Evolutionary conservation across 2,797 vertebrate species (phyloP), one percentile per base, ranked within the genome.

Genomic region (Heliangelus exortis): DNA sequence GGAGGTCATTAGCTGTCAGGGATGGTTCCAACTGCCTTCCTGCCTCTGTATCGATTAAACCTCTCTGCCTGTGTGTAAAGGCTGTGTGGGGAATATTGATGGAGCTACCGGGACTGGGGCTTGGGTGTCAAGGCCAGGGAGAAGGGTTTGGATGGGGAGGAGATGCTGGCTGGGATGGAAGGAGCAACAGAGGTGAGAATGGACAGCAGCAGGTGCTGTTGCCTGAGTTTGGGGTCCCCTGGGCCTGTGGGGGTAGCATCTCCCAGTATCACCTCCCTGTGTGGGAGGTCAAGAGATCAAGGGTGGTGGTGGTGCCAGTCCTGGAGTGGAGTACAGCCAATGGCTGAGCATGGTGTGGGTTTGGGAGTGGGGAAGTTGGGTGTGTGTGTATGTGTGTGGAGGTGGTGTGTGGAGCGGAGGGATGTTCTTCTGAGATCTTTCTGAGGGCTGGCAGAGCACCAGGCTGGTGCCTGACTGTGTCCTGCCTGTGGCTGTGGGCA

Each of bases 1-100:
- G 97, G 97, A 97, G 97, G 97, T 97, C 97, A 97, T 97, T 97
- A 97, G 96, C 96, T 97, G 97, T 97, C 97, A 97, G 96, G 95
- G 95, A 97, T 26, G 81, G 95, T 97, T 97, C 97, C 92, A 92
- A 96, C 95, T 97, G 95, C 97, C 95, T 97, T 97, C 96, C 97
- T 97, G 95, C 95, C 96, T 97, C 95, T 0, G 10, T 97, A 97
- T 97, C 93, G 95, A 97, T 97, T 96, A 92, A 96, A 93, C 81
- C 76, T 95, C 96, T 97, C 93, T 6, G 72, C 89, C 90, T 90
- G 94, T 3, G 1, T 51, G 67, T 89, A 50, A 61, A 48, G 61
- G 29, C 87, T 95, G 94, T 91, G 95, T 20, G 17, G 84, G 85
- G 97, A 97, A 95, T 97, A 92, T 91, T 97, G 96, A 97, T 97